A percentile compares a stretch with the other conserved stretches of the same genome.
Conservation (phyloP, 2,113 vertebrate species). For the Anarrhichthys ocellatus region DNA sequence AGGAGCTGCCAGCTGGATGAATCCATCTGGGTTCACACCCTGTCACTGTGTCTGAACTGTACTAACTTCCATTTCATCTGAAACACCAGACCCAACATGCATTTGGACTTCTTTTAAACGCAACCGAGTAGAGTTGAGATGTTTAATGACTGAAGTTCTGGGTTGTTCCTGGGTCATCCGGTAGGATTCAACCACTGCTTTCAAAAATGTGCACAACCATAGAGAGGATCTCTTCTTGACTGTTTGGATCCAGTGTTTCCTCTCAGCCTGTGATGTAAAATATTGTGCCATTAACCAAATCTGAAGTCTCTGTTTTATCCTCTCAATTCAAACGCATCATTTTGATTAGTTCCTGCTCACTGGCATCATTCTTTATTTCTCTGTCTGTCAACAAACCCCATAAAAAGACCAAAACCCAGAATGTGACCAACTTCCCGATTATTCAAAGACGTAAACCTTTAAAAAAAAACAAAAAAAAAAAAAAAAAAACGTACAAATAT, state of each 20-base stretch:
- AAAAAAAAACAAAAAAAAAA: too few relatives aligned
- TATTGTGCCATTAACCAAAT: neutral
- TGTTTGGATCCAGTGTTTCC: neutral
- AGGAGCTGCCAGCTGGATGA: slow-evolving; percentile 69
- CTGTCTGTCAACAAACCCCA: neutral
- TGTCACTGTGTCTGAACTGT: slow-evolving; percentile 70
- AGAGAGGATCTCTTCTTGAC: neutral
- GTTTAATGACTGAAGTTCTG: neutral
- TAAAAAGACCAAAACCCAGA: neutral
- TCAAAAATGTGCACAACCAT: neutral
- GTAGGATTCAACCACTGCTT: neutral
- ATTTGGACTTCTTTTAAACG: slow-evolving; percentile 35
- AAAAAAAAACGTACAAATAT: too few relatives aligned
- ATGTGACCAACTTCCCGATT: neutral
- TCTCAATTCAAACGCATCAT: neutral
- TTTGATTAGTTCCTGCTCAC: neutral
- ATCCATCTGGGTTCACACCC: slow-evolving; percentile 64
- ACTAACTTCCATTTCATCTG: slow-evolving; percentile 37
- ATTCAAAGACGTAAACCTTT: too few relatives aligned
- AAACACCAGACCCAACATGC: slow-evolving; percentile 35
- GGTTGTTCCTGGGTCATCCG: neutral
- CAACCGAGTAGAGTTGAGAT: neutral
- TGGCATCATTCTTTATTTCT: neutral
- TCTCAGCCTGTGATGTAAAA: neutral
- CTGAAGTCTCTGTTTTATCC: slow-evolving; percentile 5